Conservation (phyloP, 1,140 invertebrate genomes). For the Antheraea mylitta region DNA sequence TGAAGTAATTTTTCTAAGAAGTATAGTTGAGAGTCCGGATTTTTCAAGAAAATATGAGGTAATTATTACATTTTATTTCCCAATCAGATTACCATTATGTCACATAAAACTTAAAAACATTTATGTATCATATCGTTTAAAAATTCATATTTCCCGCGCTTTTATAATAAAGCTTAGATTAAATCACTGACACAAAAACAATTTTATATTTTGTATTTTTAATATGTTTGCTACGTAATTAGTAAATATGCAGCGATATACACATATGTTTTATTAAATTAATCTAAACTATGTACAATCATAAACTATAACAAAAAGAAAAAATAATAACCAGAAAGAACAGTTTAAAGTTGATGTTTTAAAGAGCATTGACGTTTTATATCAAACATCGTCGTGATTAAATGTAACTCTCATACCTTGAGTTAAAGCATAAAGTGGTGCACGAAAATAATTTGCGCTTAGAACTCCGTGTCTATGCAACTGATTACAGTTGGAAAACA, state of each 20-base stretch:
- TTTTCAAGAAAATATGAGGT: conserved; percentile 64
- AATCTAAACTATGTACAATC: no score
- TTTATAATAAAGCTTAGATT: no score
- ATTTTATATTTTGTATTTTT: no score
- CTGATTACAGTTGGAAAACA: background rate
- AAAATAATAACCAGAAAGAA: no score
- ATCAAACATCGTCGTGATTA: background rate
- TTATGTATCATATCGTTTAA: no score
- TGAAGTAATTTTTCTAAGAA: conserved; percentile 75
- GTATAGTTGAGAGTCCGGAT: conserved; percentile 75
- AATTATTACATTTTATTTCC: conserved; percentile 18
- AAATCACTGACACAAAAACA: no score
- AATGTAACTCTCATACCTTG: background rate
- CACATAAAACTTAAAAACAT: no score
- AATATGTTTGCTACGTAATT: no score
- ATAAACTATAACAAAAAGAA: no score
- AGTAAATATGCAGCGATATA: no score
- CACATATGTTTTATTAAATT: no score
- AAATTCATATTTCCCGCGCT: no score
- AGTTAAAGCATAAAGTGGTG: background rate
- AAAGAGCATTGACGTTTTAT: background rate
- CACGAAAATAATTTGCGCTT: conserved; percentile 1
- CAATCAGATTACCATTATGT: background rate
- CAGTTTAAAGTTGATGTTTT: background rate
- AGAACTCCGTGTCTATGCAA: background rate